These are phyloP conservation scores for Polyommatus iphigenia DNA, from an alignment of 2,888 invertebrate genomes.

Conservation along the genomic window DNA sequence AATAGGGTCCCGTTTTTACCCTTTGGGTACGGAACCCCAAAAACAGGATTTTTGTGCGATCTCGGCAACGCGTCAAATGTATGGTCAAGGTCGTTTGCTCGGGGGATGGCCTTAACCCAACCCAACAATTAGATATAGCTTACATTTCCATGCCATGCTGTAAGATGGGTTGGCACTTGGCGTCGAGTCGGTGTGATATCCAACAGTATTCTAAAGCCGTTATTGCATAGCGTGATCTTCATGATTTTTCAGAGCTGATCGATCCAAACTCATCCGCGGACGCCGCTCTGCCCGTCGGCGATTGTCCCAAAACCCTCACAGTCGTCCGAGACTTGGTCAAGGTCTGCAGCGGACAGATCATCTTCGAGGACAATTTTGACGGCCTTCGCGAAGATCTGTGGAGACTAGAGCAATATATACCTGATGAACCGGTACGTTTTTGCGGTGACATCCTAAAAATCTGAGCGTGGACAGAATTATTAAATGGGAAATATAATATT, in stretches of 20 bases:
- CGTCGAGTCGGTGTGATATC: too few species aligned
- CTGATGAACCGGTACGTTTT: slow-evolving; percentile 59
- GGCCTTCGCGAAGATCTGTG: slow-evolving; percentile 70
- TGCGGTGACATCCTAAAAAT: background rate
- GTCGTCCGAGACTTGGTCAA: slow-evolving; percentile 53
- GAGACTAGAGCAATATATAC: slow-evolving; percentile 79
- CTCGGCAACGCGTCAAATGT: too few species aligned
- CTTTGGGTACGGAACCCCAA: too few species aligned
- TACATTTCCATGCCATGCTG: too few species aligned
- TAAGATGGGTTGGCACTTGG: too few species aligned
- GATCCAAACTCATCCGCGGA: slow-evolving; percentile 17
- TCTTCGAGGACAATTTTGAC: slow-evolving; percentile 84
- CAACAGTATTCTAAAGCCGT: background rate
- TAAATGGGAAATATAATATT: too few species aligned
- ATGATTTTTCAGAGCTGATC: slow-evolving; percentile 13
- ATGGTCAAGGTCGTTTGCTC: too few species aligned
- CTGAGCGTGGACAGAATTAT: too few species aligned
- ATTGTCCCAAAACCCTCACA: slow-evolving; percentile 57
- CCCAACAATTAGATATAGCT: too few species aligned
- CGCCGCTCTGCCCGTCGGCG: slow-evolving; percentile 9
- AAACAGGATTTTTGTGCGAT: too few species aligned
- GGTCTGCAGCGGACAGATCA: slow-evolving; percentile 70
- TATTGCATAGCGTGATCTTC: background rate
- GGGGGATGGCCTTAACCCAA: too few species aligned
- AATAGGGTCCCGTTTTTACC: too few species aligned